Percentiles rank a stretch among this genome's conserved stretches.
phyloP scores from a whole-genome alignment of 92 coral and sea anemone genomes.

The Nematostella vectensis region DNA sequence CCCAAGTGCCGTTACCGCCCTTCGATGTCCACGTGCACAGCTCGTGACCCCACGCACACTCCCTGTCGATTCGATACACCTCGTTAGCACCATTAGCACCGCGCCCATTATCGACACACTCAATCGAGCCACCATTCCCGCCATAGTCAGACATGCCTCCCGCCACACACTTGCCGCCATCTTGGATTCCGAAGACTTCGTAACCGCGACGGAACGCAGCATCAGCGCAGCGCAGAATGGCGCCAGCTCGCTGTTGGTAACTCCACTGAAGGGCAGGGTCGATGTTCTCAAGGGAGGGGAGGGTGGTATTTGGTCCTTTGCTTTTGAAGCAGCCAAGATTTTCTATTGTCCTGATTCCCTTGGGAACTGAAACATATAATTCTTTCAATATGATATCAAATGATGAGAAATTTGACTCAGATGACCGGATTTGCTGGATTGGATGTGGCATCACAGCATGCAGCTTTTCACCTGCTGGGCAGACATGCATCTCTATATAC shows the following conservation, averaged over 20 bases:
- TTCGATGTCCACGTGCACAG: too few species aligned
- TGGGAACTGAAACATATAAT: conserved; percentile 4
- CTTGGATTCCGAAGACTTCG: conserved; percentile 34
- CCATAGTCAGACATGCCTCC: conserved; percentile 16
- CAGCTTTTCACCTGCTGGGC: too few species aligned
- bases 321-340: conserved; percentile 35
- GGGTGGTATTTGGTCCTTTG: conserved; percentile 8
- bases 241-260: conserved; percentile 42
- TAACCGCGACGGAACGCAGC: conserved; percentile 23
- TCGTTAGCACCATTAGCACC: conserved; percentile 37
- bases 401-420: too few species aligned
- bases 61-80: too few species aligned
- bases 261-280: conserved; percentile 23
- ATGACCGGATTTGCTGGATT: too few species aligned
- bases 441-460: too few species aligned
- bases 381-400: too few species aligned
- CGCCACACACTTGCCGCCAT: conserved; percentile 41
- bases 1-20: too few species aligned
- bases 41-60: too few species aligned
- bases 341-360: conserved; percentile 6
- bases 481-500: too few species aligned
- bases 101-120: conserved; percentile 28
- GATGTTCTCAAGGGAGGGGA: conserved; percentile 33
- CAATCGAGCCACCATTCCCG: too few species aligned
- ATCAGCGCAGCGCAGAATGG: conserved; percentile 41